These are phyloP conservation scores for Vanessa atalanta DNA, from an alignment of 1,140 invertebrate species.

Conservation along the genomic window DNA sequence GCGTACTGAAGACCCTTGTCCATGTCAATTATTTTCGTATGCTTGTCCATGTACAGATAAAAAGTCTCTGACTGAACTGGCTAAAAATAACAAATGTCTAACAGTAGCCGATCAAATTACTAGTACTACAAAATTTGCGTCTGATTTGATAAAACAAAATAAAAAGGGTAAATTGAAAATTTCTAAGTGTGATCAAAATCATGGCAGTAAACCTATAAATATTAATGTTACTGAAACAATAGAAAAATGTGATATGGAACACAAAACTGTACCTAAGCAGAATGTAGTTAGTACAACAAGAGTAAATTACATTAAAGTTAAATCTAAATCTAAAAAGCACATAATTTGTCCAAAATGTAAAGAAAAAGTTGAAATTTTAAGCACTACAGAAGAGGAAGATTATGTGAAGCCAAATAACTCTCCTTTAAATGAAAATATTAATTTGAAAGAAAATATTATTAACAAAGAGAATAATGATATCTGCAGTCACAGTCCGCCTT, in stretches of 20 bases:
- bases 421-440: slow-evolving; percentile 32
- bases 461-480: slow-evolving; percentile 41
- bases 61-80: slow-evolving; percentile 57
- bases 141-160: slow-evolving; percentile 27
- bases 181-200: slow-evolving; percentile 24
- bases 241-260: slow-evolving; percentile 34
- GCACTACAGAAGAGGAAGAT: slow-evolving; percentile 58
- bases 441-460: slow-evolving; percentile 31
- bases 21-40: slow-evolving; percentile 68
- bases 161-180: slow-evolving; percentile 37
- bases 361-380: slow-evolving; percentile 55
- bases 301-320: slow-evolving; percentile 22
- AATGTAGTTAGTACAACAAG: slow-evolving; percentile 13
- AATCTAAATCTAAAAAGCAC: slow-evolving; percentile 42
- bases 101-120: slow-evolving; percentile 53
- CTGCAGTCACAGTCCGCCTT: slow-evolving; percentile 60
- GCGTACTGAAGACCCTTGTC: slow-evolving; percentile 59
- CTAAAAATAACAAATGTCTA: slow-evolving; percentile 53
- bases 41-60: slow-evolving; percentile 61
- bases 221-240: slow-evolving; percentile 35
- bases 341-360: slow-evolving; percentile 67
- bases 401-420: slow-evolving; percentile 44
- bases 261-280: slow-evolving; percentile 25
- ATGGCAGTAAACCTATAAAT: slow-evolving; percentile 48
- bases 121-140: slow-evolving; percentile 45